Evolutionary conservation across 2,113 vertebrate species (phyloP).

Genomic region (Neofelis nebulosa): DNA sequence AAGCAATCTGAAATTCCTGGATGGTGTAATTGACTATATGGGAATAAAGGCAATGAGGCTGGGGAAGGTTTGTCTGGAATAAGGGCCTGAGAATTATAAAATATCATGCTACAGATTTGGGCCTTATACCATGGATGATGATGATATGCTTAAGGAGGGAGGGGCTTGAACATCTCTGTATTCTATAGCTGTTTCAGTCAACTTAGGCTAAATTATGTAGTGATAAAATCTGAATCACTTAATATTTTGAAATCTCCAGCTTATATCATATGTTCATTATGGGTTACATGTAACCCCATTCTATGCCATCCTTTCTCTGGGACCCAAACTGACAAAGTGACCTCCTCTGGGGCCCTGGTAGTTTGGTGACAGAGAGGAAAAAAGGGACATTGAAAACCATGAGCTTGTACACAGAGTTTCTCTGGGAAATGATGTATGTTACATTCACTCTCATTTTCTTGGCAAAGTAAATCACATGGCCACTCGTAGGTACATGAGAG

Average conservation of each 20-base stretch:
- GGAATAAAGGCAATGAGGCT: neutral
- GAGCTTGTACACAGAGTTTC: neutral
- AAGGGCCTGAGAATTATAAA: neutral
- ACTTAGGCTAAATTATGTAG: neutral
- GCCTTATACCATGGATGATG: neutral
- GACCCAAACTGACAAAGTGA: neutral
- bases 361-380: neutral
- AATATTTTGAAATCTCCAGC: neutral
- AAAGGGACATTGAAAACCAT: neutral
- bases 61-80: neutral
- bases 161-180: neutral
- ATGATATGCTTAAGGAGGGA: neutral
- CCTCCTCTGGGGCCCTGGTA: accelerated
- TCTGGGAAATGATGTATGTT: neutral
- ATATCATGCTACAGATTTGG: neutral
- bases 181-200: neutral
- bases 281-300: accelerated
- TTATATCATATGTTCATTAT: neutral
- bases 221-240: neutral
- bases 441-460: neutral
- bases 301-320: neutral
- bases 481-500: accelerated
- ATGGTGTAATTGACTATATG: accelerated
- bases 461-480: neutral
- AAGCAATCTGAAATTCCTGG: neutral